Evolutionary conservation across 2,797 vertebrate species (phyloP), one percentile per base, ranked within the genome.

Genomic region (Melanotaenia pygmaea): DNA sequence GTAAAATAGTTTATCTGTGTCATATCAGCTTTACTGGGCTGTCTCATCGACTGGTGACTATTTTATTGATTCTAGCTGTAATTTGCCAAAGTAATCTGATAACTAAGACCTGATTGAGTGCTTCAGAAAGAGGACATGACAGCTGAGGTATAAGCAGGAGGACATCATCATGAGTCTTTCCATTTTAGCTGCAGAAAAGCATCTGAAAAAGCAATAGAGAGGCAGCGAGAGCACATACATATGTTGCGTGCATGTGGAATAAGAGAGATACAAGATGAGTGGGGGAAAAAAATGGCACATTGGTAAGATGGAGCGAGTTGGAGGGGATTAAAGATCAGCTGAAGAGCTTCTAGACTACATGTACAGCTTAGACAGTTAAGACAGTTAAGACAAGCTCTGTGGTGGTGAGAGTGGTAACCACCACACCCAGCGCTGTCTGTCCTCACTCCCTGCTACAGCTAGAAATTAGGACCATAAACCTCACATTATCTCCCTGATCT

Each of bases 241-340:
- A 10, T 71, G 43, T 53, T 47, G 50, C 1, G 8, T 34, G 35
- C 40, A 38, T n/a, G 53, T 59, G 64, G 73, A 67, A 65, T 45
- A 40, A 66, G 64, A 85, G 64, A 72, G 70, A 80, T 1, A 4
- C 20, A 10, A 14, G 22, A 24, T 13, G 50, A 22, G 51, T 28
- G 30, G 8, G 24, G 38, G 30, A 6, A n/a, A 26, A 30, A 74
- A 28, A 57, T 3, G 37, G 62, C 8, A 20, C 40, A 54, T 3
- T 14, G 74, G 79, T 72, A 57, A 74, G 83, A 67, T 43, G 74
- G 51, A 61, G 61, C 53, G 74, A 76, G 66, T 60, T 67, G 53
- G 72, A 70, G 61, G 45, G 84, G 85, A 87, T 89, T 86, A 79
- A 77, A 81, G 77, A 88, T 82, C 78, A 79, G 64, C 51, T 62